Evolutionary conservation across 2,797 vertebrate species (phyloP).

Genomic region (Spea hammondii): DNA sequence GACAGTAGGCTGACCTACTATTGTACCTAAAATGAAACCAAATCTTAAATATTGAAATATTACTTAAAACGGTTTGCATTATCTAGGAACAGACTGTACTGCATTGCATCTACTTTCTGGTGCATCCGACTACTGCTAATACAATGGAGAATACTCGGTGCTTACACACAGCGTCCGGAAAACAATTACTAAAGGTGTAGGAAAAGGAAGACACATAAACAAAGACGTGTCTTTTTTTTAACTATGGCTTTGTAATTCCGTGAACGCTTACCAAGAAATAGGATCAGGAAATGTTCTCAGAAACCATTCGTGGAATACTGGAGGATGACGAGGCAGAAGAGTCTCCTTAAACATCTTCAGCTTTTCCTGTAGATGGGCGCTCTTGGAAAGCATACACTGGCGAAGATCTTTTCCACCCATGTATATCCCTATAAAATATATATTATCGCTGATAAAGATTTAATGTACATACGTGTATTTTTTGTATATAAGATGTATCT

Average conservation of each 20-base stretch:
- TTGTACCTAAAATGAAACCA: slow-evolving; percentile 79
- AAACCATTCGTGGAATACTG: slow-evolving; percentile 96
- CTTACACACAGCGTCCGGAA: no score
- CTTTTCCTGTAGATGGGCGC: slow-evolving; percentile 84
- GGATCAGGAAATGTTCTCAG: slow-evolving; percentile 93
- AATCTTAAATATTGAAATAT: no score
- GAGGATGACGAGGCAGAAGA: slow-evolving; percentile 84
- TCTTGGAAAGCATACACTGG: slow-evolving; percentile 89
- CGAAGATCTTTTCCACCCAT: slow-evolving; percentile 90
- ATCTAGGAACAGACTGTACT: background rate
- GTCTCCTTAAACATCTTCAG: slow-evolving; percentile 86
- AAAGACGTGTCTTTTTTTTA: no score
- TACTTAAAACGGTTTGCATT: background rate
- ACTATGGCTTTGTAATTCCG: no score
- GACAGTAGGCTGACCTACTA: slow-evolving; percentile 93
- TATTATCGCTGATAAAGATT: background rate
- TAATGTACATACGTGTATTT: background rate
- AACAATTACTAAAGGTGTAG: no score
- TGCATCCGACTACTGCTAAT: no score
- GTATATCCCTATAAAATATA: slow-evolving; percentile 75
- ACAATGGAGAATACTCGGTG: no score
- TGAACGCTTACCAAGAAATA: slow-evolving; percentile 81
- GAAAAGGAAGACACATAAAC: no score
- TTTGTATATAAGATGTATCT: no score
- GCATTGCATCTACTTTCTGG: no score